Base-by-base conservation (phyloP, 2,888 invertebrate species). In the Homarus gammarus region DNA sequence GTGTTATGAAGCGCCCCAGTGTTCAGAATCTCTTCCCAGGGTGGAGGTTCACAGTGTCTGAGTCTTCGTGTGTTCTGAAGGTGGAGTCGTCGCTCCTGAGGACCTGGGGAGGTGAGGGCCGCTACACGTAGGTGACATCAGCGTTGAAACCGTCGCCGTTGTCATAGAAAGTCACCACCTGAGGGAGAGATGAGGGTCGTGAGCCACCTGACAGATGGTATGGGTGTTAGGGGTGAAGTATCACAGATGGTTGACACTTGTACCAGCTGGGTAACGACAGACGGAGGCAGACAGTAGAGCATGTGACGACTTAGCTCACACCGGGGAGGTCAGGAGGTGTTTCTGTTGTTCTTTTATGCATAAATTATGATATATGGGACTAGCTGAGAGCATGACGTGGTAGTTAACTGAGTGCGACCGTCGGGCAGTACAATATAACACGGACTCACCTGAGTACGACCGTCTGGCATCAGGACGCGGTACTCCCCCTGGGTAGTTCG, bases 81-180 rank as follows among this genome's bases (percentile, higher is more conserved):
- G 56, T 5, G 5, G 44, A 44, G 5, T 10, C n/a, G n/a, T n/a
- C n/a, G n/a, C n/a, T n/a, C n/a, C n/a, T n/a, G n/a, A n/a, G n/a
- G n/a, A n/a, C n/a, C n/a, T n/a, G n/a, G 44, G 6, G 44, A 12
- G 44, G 44, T 44, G 6, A 44, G 44, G n/a, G 44, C 44, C 3
- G 64, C 27, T 84, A 49, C 33, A 27, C 75, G 84, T 90, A 90
- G 44, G 87, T 90, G 68, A 90, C 90, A 10, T 87, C 90, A 33
- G 90, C 90, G 70, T 83, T 83, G 86, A 87, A 90, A 40, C 90
- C 90, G 2, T 78, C 83, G 31, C 90, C 90, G 49, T 86, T 83
- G 56, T 90, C 90, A 78, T 49, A 90, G 84, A 90, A 90, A 5
- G 40, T 87, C 61, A 90, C 90, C 51, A 90, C 90, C 90, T 90